Base-by-base conservation (phyloP, 2,797 vertebrate species). In the Sebastes variabilis region DNA sequence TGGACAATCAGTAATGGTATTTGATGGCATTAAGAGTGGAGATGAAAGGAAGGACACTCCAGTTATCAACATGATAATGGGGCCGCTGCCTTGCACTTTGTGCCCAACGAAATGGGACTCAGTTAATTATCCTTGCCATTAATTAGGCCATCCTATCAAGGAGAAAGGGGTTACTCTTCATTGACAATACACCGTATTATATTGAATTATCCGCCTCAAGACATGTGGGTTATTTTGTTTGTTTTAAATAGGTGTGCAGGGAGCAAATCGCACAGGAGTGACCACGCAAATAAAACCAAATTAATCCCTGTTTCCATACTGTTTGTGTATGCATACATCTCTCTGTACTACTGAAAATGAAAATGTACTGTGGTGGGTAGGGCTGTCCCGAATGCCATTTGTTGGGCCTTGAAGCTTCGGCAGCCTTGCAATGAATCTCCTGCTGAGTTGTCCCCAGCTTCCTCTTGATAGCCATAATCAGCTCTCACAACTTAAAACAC, bases 1-100 rank as follows among this genome's bases (percentile, higher is more conserved):
- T 95, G 93, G 89, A 94, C 93, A 93, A 94, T 94, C 93, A 93
- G 92, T 93, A 87, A 89, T 93, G 89, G 86, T 90, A 93, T 95
- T 93, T 93, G 94, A 94, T 87, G 81, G 91, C 91, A 93, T 94
- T 94, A 94, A 88, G 90, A 87, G 87, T 64, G 87, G 84, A 91
- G 93, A 95, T 92, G 93, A 95, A 92, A 92, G 93, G 91, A 94
- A 94, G 92, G 93, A 92, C 94, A 94, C 88, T 92, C 55, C 68
- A 89, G 90, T 95, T 92, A 95, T 93, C 93, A 90, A 79, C 88
- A 78, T 88, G 87, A 92, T 94, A 95, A 94, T 94, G 91, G 93
- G 89, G 81, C 88, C 60, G 87, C 90, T 89, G 91, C 85, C 87
- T 83, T 88, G 91, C 91, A 89, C 92, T 93, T 85, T 88, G 87